Evolutionary conservation across 2,888 invertebrate genomes (phyloP), one percentile per base, ranked within the genome.

Genomic region (Halictus quadricinctus): DNA sequence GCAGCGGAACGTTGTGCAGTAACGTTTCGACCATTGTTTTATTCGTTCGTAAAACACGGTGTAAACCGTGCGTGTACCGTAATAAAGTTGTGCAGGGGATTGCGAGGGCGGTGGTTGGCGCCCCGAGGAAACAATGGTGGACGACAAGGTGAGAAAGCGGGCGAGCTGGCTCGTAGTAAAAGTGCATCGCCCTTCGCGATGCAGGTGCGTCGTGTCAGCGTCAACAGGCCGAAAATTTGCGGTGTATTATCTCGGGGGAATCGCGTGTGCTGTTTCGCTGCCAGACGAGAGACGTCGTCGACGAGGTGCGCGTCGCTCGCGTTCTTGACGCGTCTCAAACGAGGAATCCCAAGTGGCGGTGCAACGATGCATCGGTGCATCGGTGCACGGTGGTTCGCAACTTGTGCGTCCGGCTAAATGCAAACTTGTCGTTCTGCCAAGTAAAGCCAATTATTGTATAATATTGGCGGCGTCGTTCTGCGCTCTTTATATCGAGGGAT

Each of bases 391-490:
- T 66, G 83, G 64, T 72, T 70, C 73, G 70, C 82, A 69, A 41
- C 25, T 79, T 66, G 80, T 66, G 46, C 46, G 72, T 50, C 81
- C 69, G 72, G 69, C 77, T 84, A 85, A 87, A 79, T 81, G 83
- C 83, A 77, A 81, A 80, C 87, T 88, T 86, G 88, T 86, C 86
- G 58, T 48, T 60, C 66, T 86, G 87, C 86, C 88, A 87, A 88
- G 87, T 84, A 83, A 83, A 77, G 88, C 86, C 88, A 88, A 88
- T 89, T 88, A 89, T 83, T 66, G 81, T 84, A 88, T 86, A 81
- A 87, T 81, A 84, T 76, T 75, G 72, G 41, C 36, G 77, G 74
- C 78, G 72, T 81, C 54, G 82, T 84, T 80, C 72, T 79, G 74
- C 64, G 46, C 77, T 78, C 74, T 81, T 64, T 25, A 29, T 2